Base-by-base conservation (phyloP, 2,888 invertebrate species). In the Steinernema scapterisci region DNA sequence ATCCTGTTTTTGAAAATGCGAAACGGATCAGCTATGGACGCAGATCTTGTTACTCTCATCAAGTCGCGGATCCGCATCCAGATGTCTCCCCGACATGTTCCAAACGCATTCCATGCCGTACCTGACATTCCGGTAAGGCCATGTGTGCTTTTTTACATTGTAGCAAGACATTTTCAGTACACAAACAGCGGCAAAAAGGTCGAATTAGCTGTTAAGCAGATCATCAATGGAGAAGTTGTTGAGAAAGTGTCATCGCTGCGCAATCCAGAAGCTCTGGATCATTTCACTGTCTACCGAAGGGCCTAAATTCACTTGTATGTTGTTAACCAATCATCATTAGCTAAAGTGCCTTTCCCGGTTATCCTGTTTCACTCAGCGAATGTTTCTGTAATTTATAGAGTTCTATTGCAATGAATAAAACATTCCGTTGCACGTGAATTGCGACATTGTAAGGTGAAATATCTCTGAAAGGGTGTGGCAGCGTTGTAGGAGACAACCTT, bases 181-280 rank as follows among this genome's bases (percentile, higher is more conserved):
- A 91, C 91, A 23, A 89, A 90, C 75, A 90, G 89, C 83, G 91
- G 91, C 1, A 91, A 91, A 86, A 91, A 91, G 81, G 90, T 91
- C 38, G 91, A 91, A 84, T 88, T 91, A 7, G 91, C 91, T 1
- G 90, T 91, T 23, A 88, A 90, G 79, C 89, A 89, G 79, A 88
- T 90, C 9, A 87, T 91, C 31, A 87, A 88, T 73, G 89, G 89
- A 1, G 87, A 89, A 77, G 83, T 87, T 51, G 90, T 90, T 0
- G 88, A 88, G 77, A 90, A 90, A 80, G 84, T 88, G 23, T 89
- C 89, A 13, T 89, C 90, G 0, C 86, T 90, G 70, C 85, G 89
- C 23, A 91, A 91, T 84, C 90, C 90, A 0, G 86, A 89, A 46
- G 80, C 81, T 7, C 75, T 85, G n/a, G 82, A 82, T 73, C 75